Evolutionary conservation across 2,888 invertebrate species (phyloP), one percentile per base, ranked within the genome.

Genomic region (Agapostemon virescens): DNA sequence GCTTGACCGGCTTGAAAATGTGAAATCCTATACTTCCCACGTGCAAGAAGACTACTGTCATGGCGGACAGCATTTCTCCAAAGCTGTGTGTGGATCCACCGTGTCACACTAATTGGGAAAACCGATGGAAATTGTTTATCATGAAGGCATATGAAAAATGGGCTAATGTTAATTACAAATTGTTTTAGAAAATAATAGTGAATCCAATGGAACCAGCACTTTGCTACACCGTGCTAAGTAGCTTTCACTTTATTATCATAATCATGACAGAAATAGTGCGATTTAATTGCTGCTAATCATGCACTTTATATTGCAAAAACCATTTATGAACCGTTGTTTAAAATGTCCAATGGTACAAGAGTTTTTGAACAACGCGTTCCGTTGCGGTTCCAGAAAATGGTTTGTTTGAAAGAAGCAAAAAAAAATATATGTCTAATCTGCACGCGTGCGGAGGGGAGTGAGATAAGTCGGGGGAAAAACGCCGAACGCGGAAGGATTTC

Each of bases 241-340:
- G 26, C 55, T 55, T 55, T 55, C 55, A 55, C 55, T 55, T 55
- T 55, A 55, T 55, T 26, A 55, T 55, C 55, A 55, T 55, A 55
- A 15, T 26, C 26, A 55, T 26, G 55, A 26, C 26, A 2, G 20
- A 33, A 26, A 69, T 26, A 26, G 55, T 26, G 26, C 55, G 26
- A 55, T 55, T 15, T 26, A 55, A 55, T 55, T 55, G 55, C 17
- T 11, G 0, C 55, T 7, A 55, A 55, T 26, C 26, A 17, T 55
- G 17, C 0, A 26, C 17, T 55, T 26, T 17, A 15, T 2, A 26
- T 7, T 55, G 6, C 0, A 26, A 26, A 7, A 6, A 55, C 7
- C 17, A 11, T 26, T 17, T 7, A 17, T 17, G 1, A 38, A 38
- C 4, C n/a, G 49, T 49, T n/a, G 11, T 49, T n/a, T 49, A n/a